Evolutionary conservation across 2,888 invertebrate genomes (phyloP).

Genomic region (Orchesella flavescens): DNA sequence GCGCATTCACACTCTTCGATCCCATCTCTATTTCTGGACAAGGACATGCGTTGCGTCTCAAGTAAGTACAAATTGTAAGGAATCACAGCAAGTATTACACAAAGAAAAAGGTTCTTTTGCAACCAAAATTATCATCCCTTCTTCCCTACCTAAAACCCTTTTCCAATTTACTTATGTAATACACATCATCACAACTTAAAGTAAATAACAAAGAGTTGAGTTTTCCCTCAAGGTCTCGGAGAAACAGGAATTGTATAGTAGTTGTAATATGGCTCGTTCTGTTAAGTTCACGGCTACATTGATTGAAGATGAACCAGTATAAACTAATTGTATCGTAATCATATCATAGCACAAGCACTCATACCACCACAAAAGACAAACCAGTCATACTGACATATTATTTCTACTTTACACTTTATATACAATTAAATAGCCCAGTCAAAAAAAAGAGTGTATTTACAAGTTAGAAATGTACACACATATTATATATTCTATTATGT

Average conservation of each 20-base stretch:
- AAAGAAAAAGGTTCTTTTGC: constrained; percentile 14
- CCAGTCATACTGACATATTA: neutral
- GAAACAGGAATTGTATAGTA: neutral
- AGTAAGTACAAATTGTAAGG: constrained; percentile 41
- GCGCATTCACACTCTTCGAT: too few species aligned
- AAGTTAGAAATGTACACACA: too few species aligned
- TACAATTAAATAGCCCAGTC: constrained; percentile 6
- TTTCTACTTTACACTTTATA: too few species aligned
- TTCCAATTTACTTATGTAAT: neutral
- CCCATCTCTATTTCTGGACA: too few species aligned
- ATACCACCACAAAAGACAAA: neutral
- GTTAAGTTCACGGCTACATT: constrained; percentile 57
- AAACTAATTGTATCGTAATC: constrained; percentile 3
- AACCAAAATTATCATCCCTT: neutral
- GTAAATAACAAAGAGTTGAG: neutral
- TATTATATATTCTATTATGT: too few species aligned
- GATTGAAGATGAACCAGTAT: neutral
- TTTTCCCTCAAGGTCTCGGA: too few species aligned
- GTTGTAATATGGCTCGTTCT: constrained; percentile 55
- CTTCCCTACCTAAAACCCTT: neutral
- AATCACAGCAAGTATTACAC: constrained; percentile 58
- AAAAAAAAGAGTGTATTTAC: neutral
- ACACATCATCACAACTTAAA: neutral
- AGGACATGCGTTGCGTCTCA: too few species aligned
- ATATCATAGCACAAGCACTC: neutral